Evolutionary conservation across 1,140 invertebrate genomes (phyloP).

Genomic region (Drosophila mayri): DNA sequence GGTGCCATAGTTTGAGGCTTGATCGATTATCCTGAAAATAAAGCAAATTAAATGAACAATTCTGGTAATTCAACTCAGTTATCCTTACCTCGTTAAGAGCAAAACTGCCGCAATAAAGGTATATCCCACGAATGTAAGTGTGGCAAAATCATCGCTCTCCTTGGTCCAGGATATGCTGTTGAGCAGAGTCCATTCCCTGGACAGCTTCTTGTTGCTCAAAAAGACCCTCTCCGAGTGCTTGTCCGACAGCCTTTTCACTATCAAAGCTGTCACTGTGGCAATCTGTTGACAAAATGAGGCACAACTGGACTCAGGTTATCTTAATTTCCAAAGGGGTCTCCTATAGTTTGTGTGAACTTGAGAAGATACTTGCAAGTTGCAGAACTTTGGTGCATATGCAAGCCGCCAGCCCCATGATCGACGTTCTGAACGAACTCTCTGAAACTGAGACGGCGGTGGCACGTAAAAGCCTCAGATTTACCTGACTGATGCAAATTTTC

Average conservation of each 20-base stretch:
- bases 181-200: slow-evolving; percentile 60
- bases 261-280: slow-evolving; percentile 38
- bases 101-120: slow-evolving; percentile 53
- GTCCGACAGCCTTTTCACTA: slow-evolving; percentile 63
- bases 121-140: slow-evolving; percentile 58
- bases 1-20: slow-evolving; percentile 43
- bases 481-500: slow-evolving; percentile 52
- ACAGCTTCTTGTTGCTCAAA: slow-evolving; percentile 40
- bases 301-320: not conserved
- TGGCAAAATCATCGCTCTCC: slow-evolving; percentile 60
- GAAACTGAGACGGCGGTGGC: slow-evolving; percentile 17
- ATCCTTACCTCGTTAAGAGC: slow-evolving; percentile 52
- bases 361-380: slow-evolving; percentile 52
- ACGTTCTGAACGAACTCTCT: slow-evolving; percentile 12
- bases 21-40: slow-evolving; percentile 47
- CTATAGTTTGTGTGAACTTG: not conserved
- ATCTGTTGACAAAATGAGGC: slow-evolving; percentile 30
- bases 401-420: slow-evolving; percentile 55
- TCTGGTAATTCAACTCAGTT: too few relatives aligned
- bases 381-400: slow-evolving; percentile 58
- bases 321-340: not conserved
- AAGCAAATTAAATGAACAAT: not conserved
- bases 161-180: slow-evolving; percentile 62
- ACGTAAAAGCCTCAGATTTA: slow-evolving; percentile 10
- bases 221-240: slow-evolving; percentile 65